Conservation (phyloP, 2,888 invertebrate species). For the Drosophila cognata region DNA sequence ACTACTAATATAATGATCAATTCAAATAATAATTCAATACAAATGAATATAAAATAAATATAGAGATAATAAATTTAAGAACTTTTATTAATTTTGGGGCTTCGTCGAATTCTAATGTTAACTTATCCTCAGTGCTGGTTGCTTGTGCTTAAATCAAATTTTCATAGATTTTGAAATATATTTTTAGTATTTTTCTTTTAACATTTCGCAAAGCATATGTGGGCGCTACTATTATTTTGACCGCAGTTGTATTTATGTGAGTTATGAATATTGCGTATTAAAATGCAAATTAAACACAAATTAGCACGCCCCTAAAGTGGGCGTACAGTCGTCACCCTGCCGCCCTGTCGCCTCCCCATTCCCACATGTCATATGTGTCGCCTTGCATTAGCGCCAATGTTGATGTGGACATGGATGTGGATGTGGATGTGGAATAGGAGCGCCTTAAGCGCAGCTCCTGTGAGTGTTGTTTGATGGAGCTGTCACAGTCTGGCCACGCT, state of each 20-base stretch:
- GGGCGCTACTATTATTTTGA: neutral
- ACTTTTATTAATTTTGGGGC: neutral
- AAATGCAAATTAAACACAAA: constrained; percentile 77
- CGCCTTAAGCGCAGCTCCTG: neutral
- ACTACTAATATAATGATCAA: neutral
- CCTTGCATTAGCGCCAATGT: constrained; percentile 30
- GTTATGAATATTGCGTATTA: constrained; percentile 71
- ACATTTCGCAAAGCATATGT: neutral
- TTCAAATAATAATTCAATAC: neutral
- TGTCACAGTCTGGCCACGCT: constrained; percentile 20
- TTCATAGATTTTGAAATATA: neutral
- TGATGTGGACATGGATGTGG: neutral
- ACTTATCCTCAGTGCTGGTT: neutral
- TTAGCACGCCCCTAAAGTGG: constrained; percentile 64
- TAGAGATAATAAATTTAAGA: neutral
- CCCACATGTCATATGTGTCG: constrained; percentile 24
- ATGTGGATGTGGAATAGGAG: neutral
- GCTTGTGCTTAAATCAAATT: neutral
- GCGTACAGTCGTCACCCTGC: neutral
- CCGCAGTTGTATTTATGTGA: constrained; percentile 10
- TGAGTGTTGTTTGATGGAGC: neutral
- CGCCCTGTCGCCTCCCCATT: neutral
- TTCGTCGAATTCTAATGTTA: neutral
- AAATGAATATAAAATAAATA: neutral
- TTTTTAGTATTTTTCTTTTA: neutral